These are phyloP conservation scores for Apis cerana DNA, from an alignment of 1,140 invertebrate genomes.

Conservation along the genomic window DNA sequence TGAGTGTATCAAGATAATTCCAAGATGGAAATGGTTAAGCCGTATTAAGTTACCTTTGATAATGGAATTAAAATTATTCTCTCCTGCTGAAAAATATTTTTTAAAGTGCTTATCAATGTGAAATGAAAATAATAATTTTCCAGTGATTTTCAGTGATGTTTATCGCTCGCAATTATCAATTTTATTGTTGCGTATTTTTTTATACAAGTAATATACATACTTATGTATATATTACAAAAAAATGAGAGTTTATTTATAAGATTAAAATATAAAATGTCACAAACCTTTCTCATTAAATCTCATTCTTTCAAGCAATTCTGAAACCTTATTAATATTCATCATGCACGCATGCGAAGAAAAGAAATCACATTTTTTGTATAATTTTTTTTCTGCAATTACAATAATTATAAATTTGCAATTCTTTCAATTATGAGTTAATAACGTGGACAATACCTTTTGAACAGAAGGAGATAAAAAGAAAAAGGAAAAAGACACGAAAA, in stretches of 20 bases:
- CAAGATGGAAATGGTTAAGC: neutral
- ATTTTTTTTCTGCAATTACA: neutral
- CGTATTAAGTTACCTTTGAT: neutral
- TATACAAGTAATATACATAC: neutral
- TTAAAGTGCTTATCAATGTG: neutral
- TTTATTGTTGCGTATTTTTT: neutral
- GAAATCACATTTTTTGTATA: neutral
- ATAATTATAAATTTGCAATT: neutral
- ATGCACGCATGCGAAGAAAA: neutral
- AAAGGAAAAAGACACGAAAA: neutral
- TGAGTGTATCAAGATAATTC: neutral
- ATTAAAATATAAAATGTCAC: slow-evolving; percentile 13
- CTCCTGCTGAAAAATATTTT: neutral
- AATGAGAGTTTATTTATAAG: slow-evolving; percentile 2
- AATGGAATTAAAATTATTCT: neutral
- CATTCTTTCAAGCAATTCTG: neutral
- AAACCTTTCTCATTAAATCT: neutral
- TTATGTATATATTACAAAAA: slow-evolving; percentile 8
- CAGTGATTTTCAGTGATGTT: neutral
- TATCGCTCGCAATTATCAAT: neutral
- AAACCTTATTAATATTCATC: neutral
- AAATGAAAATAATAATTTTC: neutral
- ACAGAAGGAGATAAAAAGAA: neutral
- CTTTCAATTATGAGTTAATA: neutral
- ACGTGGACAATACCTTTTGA: neutral